phyloP scores from a whole-genome alignment of 37 sponge, comb jelly and placozoan genomes.

The Spongia lamella region DNA sequence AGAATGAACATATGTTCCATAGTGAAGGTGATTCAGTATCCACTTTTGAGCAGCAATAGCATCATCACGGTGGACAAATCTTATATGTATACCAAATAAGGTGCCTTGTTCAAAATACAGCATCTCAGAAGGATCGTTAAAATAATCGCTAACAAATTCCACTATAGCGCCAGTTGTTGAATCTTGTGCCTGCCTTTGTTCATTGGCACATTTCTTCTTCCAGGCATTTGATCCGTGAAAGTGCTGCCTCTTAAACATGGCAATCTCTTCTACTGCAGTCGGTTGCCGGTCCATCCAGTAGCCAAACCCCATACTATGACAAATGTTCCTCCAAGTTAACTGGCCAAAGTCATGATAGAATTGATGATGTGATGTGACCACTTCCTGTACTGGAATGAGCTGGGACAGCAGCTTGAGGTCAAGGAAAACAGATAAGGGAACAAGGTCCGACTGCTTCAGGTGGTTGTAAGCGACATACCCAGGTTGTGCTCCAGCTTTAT shows the following conservation, averaged over 20 bases:
- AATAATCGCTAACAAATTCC: slow-evolving; percentile 54
- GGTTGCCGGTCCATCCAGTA: slow-evolving; percentile 78
- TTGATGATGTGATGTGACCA: slow-evolving; percentile 35
- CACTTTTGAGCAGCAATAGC: slow-evolving; percentile 61
- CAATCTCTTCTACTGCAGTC: slow-evolving; percentile 19
- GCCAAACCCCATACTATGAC: slow-evolving; percentile 80
- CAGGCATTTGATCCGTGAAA: slow-evolving; percentile 40
- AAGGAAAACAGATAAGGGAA: slow-evolving; percentile 61
- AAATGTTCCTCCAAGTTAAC: slow-evolving; percentile 66
- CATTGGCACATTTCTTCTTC: slow-evolving; percentile 64
- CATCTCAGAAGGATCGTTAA: slow-evolving; percentile 53
- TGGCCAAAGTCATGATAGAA: slow-evolving; percentile 36
- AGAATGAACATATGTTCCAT: slow-evolving; percentile 15
- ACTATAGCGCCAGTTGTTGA: slow-evolving; percentile 25
- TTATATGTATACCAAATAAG: slow-evolving; percentile 73
- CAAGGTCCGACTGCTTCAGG: slow-evolving; percentile 45
- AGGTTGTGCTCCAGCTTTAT: slow-evolving; percentile 26
- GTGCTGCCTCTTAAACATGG: slow-evolving; percentile 40
- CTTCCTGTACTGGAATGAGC: slow-evolving; percentile 47
- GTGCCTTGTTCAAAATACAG: slow-evolving; percentile 84
- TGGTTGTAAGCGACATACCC: slow-evolving; percentile 78
- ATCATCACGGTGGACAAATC: slow-evolving; percentile 46
- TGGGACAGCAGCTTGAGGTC: slow-evolving; percentile 63
- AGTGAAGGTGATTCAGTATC: slow-evolving; percentile 38
- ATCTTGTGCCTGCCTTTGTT: slow-evolving; percentile 12